These are phyloP conservation scores for Acleris emargana DNA, from an alignment of 2,888 invertebrate species.

Conservation along the genomic window DNA sequence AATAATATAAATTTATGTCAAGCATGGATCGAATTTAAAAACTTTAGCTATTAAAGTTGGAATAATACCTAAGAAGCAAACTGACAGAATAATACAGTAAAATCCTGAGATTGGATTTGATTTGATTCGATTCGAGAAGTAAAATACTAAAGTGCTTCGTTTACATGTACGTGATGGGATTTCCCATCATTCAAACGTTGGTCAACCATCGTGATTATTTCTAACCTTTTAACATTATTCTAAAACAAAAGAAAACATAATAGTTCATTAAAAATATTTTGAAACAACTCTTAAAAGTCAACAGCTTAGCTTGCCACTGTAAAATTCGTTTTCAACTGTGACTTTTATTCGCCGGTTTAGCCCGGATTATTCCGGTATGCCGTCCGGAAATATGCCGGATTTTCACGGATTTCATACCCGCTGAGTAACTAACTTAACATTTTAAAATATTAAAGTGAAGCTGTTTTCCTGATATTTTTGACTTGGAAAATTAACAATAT, in stretches of 20 bases:
- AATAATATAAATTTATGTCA: too few species aligned
- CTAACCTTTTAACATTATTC: too few species aligned
- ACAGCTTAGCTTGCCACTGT: constrained; percentile 40
- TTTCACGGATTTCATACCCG: constrained; percentile 51
- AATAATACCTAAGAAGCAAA: too few species aligned
- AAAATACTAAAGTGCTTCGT: too few species aligned
- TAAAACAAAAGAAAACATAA: too few species aligned
- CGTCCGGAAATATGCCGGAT: constrained; percentile 53
- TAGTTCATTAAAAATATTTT: not conserved
- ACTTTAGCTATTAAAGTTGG: too few species aligned
- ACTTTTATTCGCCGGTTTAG: constrained; percentile 56
- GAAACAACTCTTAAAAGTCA: constrained; percentile 15
- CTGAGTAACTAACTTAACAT: constrained; percentile 44
- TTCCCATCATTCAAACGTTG: too few species aligned
- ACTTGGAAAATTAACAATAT: not conserved
- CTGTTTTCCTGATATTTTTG: not conserved
- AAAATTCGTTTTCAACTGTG: constrained; percentile 50
- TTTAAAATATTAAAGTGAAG: constrained; percentile 22
- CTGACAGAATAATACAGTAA: too few species aligned
- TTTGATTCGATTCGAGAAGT: too few species aligned
- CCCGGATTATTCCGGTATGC: constrained; percentile 53
- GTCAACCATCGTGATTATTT: not conserved
- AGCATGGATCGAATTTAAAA: too few species aligned
- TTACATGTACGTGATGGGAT: too few species aligned
- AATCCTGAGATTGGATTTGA: too few species aligned